Conservation (phyloP, 2,113 vertebrate species). For the Enhydra lutris region DNA sequence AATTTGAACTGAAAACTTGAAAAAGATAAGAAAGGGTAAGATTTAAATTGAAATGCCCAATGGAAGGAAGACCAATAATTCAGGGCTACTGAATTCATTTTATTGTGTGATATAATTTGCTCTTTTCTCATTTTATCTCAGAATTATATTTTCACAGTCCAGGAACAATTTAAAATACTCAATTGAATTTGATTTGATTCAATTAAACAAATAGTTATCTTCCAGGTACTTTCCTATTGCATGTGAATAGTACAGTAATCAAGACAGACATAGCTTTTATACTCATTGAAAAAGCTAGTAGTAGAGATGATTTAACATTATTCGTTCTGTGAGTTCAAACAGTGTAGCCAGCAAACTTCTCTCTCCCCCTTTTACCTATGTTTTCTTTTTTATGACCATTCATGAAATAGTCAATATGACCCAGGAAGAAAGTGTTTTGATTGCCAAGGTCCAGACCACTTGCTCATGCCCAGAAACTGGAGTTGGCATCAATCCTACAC, state of each 20-base stretch:
- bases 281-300: not conserved
- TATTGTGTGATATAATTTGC: not conserved
- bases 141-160: not conserved
- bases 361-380: not conserved
- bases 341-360: not conserved
- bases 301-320: not conserved
- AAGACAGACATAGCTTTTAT: not conserved
- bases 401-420: not conserved
- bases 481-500: not conserved
- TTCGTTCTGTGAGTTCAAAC: not conserved
- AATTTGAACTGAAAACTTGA: not conserved
- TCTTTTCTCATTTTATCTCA: not conserved
- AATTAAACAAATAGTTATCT: slow-evolving; percentile 36
- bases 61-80: not conserved
- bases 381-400: not conserved
- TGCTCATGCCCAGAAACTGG: not conserved
- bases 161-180: not conserved
- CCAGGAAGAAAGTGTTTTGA: not conserved
- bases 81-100: not conserved
- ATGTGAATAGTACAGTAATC: not conserved
- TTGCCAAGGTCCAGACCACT: not conserved
- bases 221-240: not conserved
- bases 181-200: slow-evolving; percentile 13
- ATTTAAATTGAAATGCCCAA: not conserved
- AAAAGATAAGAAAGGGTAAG: not conserved